These are phyloP conservation scores for Ectemnius lituratus DNA, from an alignment of 2,888 invertebrate genomes.

Conservation along the genomic window DNA sequence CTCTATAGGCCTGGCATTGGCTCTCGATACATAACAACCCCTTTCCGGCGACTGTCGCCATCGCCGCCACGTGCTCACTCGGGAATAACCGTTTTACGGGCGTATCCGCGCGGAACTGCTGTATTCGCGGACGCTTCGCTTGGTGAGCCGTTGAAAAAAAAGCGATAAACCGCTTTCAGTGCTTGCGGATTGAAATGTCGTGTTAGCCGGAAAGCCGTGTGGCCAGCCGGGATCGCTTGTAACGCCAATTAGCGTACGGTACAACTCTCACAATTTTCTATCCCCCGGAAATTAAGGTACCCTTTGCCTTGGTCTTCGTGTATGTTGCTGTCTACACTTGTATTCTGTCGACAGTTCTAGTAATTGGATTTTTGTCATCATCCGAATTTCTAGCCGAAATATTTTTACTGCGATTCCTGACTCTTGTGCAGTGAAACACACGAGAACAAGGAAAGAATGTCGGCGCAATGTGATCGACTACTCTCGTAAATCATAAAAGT, in stretches of 20 bases:
- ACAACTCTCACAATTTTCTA: slow-evolving; percentile 41
- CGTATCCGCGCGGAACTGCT: slow-evolving; percentile 59
- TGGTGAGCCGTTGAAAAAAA: slow-evolving; percentile 33
- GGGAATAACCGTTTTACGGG: slow-evolving; percentile 63
- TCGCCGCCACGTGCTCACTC: slow-evolving; percentile 59
- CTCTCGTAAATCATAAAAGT: no score
- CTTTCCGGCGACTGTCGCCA: slow-evolving; percentile 42
- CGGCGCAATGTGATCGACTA: no score
- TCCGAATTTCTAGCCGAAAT: no score
- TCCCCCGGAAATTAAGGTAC: slow-evolving; percentile 25
- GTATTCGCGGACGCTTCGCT: slow-evolving; percentile 49
- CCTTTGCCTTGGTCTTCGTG: no score
- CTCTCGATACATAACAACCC: neutral
- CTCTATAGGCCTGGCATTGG: neutral
- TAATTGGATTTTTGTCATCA: no score
- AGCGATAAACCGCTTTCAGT: slow-evolving; percentile 64
- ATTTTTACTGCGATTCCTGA: no score
- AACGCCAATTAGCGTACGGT: slow-evolving; percentile 56
- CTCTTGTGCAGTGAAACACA: no score
- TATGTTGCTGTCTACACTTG: no score
- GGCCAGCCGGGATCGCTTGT: slow-evolving; percentile 42
- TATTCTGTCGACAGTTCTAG: no score
- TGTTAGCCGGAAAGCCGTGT: slow-evolving; percentile 49
- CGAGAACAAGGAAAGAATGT: no score
- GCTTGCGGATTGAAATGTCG: slow-evolving; percentile 65